A percentile compares a stretch with the other conserved stretches of the same genome.
Evolutionary conservation across 37 sponge, comb jelly and placozoan species (phyloP).

Genomic region (Petrosia ficiformis): DNA sequence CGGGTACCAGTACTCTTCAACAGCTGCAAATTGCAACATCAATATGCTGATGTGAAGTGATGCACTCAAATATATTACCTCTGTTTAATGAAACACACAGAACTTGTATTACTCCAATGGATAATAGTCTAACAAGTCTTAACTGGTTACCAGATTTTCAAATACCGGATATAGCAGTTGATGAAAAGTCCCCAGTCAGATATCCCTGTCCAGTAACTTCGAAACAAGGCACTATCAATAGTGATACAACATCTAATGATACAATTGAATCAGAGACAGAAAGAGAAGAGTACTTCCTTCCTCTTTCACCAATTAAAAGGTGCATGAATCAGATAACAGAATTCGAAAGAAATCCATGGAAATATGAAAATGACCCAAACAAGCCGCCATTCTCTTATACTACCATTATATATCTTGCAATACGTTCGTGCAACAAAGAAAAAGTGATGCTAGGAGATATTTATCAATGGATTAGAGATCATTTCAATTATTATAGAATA

Average conservation of each 20-base stretch:
- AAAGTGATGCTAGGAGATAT: conserved; percentile 72
- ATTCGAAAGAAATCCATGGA: conserved; percentile 34
- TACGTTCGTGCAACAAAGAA: conserved; percentile 51
- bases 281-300: conserved; percentile 1
- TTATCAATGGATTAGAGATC: conserved; percentile 87
- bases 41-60: too few relatives aligned
- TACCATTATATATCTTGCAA: conserved; percentile 85
- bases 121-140: conserved; percentile 81
- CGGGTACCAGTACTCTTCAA: too few relatives aligned
- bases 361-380: conserved; percentile 22
- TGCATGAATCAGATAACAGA: conserved; percentile 50
- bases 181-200: too few relatives aligned
- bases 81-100: too few relatives aligned
- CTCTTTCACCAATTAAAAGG: conserved; percentile 44
- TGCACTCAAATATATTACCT: too few relatives aligned
- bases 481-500: conserved; percentile 78
- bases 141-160: conserved; percentile 79
- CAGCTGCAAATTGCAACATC: too few relatives aligned
- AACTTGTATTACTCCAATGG: conserved; percentile 12
- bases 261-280: background rate
- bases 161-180: conserved; percentile 24
- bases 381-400: conserved; percentile 87
- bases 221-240: background rate
- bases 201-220: too few relatives aligned
- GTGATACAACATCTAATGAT: background rate